These are phyloP conservation scores for Sabatieria punctata DNA, from an alignment of 2,888 invertebrate genomes.

Conservation along the genomic window DNA sequence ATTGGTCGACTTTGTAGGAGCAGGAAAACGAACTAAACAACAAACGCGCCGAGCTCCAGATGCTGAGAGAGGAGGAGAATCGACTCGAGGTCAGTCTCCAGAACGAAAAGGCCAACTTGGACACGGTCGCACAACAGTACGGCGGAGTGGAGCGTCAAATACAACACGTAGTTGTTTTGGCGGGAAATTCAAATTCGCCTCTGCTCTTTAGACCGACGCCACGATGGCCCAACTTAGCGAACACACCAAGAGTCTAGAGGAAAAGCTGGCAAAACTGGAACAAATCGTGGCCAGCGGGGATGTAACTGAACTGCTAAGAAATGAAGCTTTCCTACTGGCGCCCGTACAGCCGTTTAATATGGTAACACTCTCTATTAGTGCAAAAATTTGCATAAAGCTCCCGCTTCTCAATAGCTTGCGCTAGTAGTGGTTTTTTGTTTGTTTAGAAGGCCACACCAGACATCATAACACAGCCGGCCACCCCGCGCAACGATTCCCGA, in stretches of 20 bases:
- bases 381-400: no score
- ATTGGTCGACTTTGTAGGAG: no score
- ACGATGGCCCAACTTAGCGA: not conserved
- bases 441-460: constrained; percentile 16
- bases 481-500: no score
- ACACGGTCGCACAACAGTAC: constrained; percentile 41
- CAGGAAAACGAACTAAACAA: constrained; percentile 67
- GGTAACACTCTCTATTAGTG: no score
- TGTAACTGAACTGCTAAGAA: not conserved
- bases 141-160: not conserved
- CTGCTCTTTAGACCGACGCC: not conserved
- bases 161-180: not conserved
- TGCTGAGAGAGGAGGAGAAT: constrained; percentile 58
- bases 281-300: not conserved
- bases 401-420: not conserved
- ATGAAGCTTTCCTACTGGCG: not conserved
- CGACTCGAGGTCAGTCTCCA: constrained; percentile 55
- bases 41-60: constrained; percentile 59
- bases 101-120: constrained; percentile 49
- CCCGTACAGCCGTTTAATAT: no score
- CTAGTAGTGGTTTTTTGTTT: constrained; percentile 14
- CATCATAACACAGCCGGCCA: no score
- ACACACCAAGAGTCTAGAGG: constrained; percentile 3
- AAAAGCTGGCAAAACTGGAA: constrained; percentile 6
- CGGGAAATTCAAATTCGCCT: no score